Conservation (phyloP, 2,113 vertebrate species). For the Pygoscelis adeliae region DNA sequence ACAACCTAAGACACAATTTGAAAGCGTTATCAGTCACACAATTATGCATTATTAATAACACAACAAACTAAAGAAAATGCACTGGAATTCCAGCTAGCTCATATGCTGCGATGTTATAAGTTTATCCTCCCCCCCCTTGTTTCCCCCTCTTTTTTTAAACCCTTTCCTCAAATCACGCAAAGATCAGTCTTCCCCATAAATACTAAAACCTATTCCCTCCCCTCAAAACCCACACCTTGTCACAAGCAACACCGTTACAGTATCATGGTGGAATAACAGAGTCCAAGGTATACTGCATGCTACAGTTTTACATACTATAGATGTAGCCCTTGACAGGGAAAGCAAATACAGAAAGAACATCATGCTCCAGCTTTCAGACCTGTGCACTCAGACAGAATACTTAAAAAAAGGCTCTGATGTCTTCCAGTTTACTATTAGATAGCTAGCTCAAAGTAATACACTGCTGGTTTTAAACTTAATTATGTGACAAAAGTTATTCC, state of each 20-base stretch:
- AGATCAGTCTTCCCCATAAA: neutral
- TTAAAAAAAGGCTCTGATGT: neutral
- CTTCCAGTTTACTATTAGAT: neutral
- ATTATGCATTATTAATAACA: neutral
- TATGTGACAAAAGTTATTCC: neutral
- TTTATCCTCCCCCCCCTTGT: neutral
- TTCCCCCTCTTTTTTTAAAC: neutral
- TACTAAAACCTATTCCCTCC: neutral
- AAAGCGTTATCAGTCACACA: neutral
- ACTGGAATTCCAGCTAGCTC: neutral
- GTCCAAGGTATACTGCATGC: neutral
- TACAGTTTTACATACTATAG: neutral
- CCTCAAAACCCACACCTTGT: neutral
- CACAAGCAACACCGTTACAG: neutral
- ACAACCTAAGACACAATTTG: neutral
- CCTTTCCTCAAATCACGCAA: neutral
- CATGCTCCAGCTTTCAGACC: neutral
- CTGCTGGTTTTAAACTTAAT: neutral
- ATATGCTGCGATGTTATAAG: neutral
- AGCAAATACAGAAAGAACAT: neutral
- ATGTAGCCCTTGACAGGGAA: neutral
- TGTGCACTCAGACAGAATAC: neutral
- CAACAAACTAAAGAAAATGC: conserved; percentile 15
- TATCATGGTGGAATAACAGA: neutral
- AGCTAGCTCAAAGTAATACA: neutral